Conservation (phyloP, 23 tunicate genomes). For the Styela plicata region DNA sequence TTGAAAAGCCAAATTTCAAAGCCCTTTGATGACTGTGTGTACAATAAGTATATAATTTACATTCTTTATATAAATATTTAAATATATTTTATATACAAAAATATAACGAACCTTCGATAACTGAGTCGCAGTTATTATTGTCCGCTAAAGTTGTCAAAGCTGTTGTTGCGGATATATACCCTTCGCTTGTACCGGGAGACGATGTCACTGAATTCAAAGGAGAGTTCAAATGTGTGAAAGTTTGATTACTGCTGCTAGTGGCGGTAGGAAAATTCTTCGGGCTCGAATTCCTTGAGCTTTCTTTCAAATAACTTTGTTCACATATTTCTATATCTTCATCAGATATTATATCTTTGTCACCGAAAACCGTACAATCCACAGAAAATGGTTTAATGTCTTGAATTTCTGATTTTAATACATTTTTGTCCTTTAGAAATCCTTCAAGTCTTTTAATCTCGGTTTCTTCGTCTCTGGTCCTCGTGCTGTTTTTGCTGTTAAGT, state of each 20-base stretch:
- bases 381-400: neutral
- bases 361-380: neutral
- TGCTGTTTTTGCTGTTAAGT: neutral
- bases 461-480: neutral
- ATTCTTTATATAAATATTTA: no score
- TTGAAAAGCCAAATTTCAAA: no score
- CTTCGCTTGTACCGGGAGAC: neutral
- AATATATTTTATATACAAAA: no score
- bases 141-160: neutral
- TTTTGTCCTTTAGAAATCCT: constrained; percentile 18
- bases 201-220: neutral
- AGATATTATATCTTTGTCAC: constrained; percentile 12
- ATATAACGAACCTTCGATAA: neutral
- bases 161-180: neutral
- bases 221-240: neutral
- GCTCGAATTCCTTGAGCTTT: neutral
- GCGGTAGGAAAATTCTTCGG: neutral
- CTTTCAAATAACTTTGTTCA: constrained; percentile 13
- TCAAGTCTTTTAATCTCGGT: constrained; percentile 22
- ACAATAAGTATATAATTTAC: no score
- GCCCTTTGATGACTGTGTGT: no score
- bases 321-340: constrained; percentile 33
- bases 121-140: neutral
- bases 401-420: neutral
- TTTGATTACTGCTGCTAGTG: constrained; percentile 1